Evolutionary conservation across 2,888 invertebrate genomes (phyloP).

Genomic region (Ectobius pallidus): DNA sequence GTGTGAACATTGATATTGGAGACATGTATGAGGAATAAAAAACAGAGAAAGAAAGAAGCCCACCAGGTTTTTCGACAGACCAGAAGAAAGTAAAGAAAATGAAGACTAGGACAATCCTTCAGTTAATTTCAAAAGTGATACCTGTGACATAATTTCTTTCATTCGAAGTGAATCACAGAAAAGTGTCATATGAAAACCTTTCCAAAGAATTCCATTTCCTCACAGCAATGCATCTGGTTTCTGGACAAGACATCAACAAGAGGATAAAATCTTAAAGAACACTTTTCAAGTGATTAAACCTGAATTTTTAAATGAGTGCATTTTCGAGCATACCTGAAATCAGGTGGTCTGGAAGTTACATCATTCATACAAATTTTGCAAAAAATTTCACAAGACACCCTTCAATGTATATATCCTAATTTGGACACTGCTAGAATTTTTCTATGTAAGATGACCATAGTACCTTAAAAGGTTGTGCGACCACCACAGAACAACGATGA

Average conservation of each 20-base stretch:
- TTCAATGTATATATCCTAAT: not conserved
- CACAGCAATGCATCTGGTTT: too few relatives aligned
- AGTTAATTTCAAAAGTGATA: too few relatives aligned
- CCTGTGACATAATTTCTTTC: not conserved
- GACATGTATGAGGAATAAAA: not conserved
- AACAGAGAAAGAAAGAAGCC: not conserved
- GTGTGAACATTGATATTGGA: not conserved
- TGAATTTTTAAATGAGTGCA: not conserved
- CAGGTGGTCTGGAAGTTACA: too few relatives aligned
- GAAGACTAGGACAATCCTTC: too few relatives aligned
- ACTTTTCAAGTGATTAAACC: not conserved
- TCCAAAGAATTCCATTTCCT: too few relatives aligned
- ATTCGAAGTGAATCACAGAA: not conserved
- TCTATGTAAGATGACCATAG: not conserved
- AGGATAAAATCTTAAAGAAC: not conserved
- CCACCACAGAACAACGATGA: not conserved
- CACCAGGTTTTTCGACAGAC: too few relatives aligned
- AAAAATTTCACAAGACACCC: not conserved
- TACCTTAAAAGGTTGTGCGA: not conserved
- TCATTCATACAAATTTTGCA: too few relatives aligned
- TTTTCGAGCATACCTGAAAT: too few relatives aligned
- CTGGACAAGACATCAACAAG: too few relatives aligned
- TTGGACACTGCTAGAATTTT: not conserved
- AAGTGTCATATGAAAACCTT: not conserved
- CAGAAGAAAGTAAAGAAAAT: too few relatives aligned